Base-by-base conservation (phyloP, 1,140 invertebrate species). In the Araneus ventricosus region DNA sequence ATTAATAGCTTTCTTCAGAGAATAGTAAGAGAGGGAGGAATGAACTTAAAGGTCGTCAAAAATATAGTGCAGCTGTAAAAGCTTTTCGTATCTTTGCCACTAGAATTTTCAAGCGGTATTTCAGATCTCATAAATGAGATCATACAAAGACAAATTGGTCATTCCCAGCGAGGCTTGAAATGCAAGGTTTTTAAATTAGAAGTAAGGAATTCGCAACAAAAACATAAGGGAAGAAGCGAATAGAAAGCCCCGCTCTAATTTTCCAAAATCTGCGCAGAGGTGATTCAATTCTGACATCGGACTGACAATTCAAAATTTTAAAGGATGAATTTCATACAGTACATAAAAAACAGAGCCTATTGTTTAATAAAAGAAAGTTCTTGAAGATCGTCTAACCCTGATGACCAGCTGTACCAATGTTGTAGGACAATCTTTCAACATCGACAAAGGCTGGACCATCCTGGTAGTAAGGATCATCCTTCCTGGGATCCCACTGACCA, bases 401-500 rank as follows among this genome's bases (percentile, higher is more conserved):
- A 22, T 88, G 45, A 14, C 45, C 63, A 27, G 89, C 41, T 20
- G 93, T 93, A 41, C 93, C 93, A 75, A 94, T 94, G 79, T 94
- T 93, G 45, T 94, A 94, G 37, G 93, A 89, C 67, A 94, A 63
- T 22, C 90, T 86, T 34, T 85, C 80, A 7, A 90, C 89, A 88
- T 94, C 93, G 41, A 94, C 88, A 59, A 93, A 94, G 39, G 93
- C 52, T n/a, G 93, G 93, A 17, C 93, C 93, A 41, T 92, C 88
- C 27, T 87, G 30, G 52, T 93, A 93, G 61, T 93, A 90, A 41
- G 88, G 88, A 30, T 93, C 93, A 80, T 93, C 88, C 20, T 90
- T 93, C 39, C 79, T 89, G 20, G 92, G 92, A 57, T 93, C 87
- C 92, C 92, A 93, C 2, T 61, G 52, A 30, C 92, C 92, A 41